Evolutionary conservation across 2,888 invertebrate genomes (phyloP).

Genomic region (Erebia aethiops): DNA sequence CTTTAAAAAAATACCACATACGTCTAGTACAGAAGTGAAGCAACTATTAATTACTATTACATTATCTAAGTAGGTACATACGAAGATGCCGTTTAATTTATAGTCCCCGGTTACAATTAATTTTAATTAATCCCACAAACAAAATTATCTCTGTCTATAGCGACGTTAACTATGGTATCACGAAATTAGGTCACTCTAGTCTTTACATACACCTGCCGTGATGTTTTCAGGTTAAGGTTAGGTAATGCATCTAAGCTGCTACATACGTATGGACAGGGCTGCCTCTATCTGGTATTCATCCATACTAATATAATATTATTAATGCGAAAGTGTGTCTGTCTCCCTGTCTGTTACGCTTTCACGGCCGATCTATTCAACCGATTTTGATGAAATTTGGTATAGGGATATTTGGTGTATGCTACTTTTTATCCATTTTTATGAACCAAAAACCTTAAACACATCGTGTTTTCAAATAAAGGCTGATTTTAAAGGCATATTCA

Average conservation of each 20-base stretch:
- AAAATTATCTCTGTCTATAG: slow-evolving; percentile 1
- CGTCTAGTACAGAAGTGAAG: too few relatives aligned
- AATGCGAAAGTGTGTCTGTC: too few relatives aligned
- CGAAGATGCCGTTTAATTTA: background rate
- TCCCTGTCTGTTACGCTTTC: too few relatives aligned
- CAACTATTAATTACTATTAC: too few relatives aligned
- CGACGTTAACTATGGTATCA: slow-evolving; percentile 1
- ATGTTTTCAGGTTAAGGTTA: slow-evolving; percentile 42
- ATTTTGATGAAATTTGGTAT: too few relatives aligned
- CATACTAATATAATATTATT: too few relatives aligned
- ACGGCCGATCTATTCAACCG: too few relatives aligned
- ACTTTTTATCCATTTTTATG: too few relatives aligned
- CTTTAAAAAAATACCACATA: too few relatives aligned
- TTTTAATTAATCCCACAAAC: slow-evolving; percentile 2
- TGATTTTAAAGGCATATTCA: slow-evolving; percentile 18
- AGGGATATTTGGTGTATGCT: too few relatives aligned
- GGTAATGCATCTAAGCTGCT: slow-evolving; percentile 34
- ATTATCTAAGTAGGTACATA: background rate
- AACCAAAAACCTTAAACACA: too few relatives aligned
- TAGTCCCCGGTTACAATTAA: background rate
- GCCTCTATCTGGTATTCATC: slow-evolving; percentile 30
- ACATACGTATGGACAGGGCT: slow-evolving; percentile 36
- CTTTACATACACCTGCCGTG: slow-evolving; percentile 29
- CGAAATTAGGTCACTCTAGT: slow-evolving; percentile 40
- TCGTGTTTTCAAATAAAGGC: slow-evolving; percentile 1